Percentiles rank a stretch among this genome's conserved stretches.
Conservation (phyloP, 2,888 invertebrate genomes). For the Marasmarcha lunaedactyla region DNA sequence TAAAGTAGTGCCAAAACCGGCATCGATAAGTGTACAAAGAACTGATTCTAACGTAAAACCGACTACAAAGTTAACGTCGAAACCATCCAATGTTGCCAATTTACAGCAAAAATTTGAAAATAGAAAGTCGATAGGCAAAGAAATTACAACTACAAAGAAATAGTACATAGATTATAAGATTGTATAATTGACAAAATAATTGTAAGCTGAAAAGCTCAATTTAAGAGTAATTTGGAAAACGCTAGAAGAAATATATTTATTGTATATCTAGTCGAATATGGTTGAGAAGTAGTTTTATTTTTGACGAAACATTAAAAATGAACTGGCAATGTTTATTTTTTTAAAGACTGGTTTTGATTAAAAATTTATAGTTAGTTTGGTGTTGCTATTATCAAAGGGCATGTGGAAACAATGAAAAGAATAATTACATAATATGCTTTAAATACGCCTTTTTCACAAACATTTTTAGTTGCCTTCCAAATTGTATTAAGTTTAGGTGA, state of each 20-base stretch:
- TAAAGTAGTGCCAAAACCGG: conserved; percentile 57
- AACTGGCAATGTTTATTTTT: too few species aligned
- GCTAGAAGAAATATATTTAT: background rate
- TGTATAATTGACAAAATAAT: background rate
- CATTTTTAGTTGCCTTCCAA: too few species aligned
- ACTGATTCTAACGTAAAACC: conserved; percentile 41
- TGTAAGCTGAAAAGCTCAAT: background rate
- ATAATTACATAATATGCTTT: too few species aligned
- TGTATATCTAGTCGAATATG: background rate
- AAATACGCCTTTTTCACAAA: too few species aligned
- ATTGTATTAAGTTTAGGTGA: too few species aligned
- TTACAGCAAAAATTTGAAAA: conserved; percentile 85
- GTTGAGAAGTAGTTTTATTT: background rate
- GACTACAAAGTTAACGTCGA: conserved; percentile 61
- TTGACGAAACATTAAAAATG: conserved; percentile 2
- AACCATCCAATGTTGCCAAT: conserved; percentile 79
- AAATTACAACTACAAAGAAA: conserved; percentile 41
- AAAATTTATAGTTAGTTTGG: too few species aligned
- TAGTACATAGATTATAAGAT: conserved; percentile 15
- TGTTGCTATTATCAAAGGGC: too few species aligned
- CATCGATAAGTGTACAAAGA: conserved; percentile 30
- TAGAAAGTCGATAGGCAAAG: conserved; percentile 57
- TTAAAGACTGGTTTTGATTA: too few species aligned
- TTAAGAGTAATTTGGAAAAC: background rate
- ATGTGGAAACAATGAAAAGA: too few species aligned